Conservation (phyloP, 2,888 invertebrate species). For the Celastrina argiolus region DNA sequence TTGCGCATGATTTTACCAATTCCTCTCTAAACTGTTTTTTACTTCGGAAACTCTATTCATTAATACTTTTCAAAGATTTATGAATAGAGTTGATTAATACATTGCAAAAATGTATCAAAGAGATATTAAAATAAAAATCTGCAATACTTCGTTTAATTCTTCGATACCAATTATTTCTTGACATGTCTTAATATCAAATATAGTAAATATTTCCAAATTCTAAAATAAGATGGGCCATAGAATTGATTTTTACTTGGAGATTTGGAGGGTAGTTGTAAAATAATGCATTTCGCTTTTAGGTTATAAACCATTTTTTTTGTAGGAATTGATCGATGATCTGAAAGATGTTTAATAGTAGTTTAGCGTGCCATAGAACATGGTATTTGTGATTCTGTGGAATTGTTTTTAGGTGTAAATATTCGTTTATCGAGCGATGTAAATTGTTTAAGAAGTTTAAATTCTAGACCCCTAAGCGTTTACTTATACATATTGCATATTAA, state of each 20-base stretch:
- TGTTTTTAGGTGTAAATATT: slow-evolving; percentile 67
- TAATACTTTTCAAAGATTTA: too few species aligned
- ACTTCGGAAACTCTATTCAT: background rate
- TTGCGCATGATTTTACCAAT: slow-evolving; percentile 7
- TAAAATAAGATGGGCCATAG: background rate
- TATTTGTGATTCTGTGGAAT: slow-evolving; percentile 47
- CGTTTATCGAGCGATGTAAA: slow-evolving; percentile 55
- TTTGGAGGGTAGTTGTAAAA: slow-evolving; percentile 16
- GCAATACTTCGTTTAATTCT: too few species aligned
- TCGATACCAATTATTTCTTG: too few species aligned
- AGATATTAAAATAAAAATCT: too few species aligned
- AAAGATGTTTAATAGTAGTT: slow-evolving; percentile 36
- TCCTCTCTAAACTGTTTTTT: background rate
- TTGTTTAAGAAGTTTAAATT: slow-evolving; percentile 52
- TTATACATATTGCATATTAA: slow-evolving; percentile 61
- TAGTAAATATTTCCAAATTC: background rate
- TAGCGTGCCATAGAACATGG: slow-evolving; percentile 42
- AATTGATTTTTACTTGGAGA: background rate
- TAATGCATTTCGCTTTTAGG: slow-evolving; percentile 17
- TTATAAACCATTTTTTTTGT: slow-evolving; percentile 24
- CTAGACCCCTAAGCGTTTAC: slow-evolving; percentile 64
- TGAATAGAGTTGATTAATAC: too few species aligned
- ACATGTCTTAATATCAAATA: too few species aligned
- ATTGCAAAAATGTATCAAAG: too few species aligned
- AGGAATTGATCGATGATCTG: slow-evolving; percentile 47